Base-by-base conservation (phyloP, 2,113 vertebrate species). In the Elaphurus davidianus region DNA sequence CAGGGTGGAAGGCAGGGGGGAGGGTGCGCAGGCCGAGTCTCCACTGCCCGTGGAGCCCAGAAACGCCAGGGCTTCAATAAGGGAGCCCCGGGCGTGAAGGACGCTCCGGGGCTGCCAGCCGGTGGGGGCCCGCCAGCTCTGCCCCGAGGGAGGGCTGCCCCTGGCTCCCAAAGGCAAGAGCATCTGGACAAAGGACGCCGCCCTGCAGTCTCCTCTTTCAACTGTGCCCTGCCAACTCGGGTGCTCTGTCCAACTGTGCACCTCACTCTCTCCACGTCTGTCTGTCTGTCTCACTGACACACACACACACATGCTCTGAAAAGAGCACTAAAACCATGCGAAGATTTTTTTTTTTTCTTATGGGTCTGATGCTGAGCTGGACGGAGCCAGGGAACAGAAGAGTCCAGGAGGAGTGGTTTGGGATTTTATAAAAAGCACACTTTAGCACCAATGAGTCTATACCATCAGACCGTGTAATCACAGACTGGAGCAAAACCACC, bases 141-240 rank as follows among this genome's bases (percentile, higher is more conserved):
- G 30, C 28, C 16, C 28, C 1, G 82, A 67, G 50, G 5, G 10
- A 60, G 47, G 5, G n/a, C 60, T 40, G 28, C 89, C 36, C 1
- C 76, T 21, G 7, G 0, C 14, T 13, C 71, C 52, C 27, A 27
- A 8, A 10, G 1, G 23, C 92, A 2, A 12, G 10, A 19, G 64
- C 2, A 0, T 43, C 47, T 1, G 0, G 2, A 50, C n/a, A 9
- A 1, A 25, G n/a, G 21, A 27, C 1, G 5, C 11, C 0, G 5
- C 13, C 30, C 33, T 50, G 62, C 14, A 3, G 30, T 11, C 40
- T 52, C 19, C 43, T 55, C 43, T 74, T 3, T 30, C 4, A 52
- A 27, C 16, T 9, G 28, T 0, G 6, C 11, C 8, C 36, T 1
- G 23, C 12, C 16, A 30, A 36, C 54, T 17, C 3, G 2, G 28